These are phyloP conservation scores for Microctonus hyperodae DNA, from an alignment of 2,888 invertebrate species.

Conservation along the genomic window DNA sequence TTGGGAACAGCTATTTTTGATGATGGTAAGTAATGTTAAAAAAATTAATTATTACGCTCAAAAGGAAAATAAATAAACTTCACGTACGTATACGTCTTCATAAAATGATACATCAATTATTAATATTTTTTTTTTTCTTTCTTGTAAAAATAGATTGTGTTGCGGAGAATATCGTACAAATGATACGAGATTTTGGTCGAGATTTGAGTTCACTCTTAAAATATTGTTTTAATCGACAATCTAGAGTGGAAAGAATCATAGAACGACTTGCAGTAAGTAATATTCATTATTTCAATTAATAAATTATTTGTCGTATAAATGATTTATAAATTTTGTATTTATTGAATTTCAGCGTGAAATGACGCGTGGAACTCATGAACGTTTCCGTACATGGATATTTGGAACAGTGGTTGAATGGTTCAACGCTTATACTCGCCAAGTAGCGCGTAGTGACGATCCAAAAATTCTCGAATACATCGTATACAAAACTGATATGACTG, in stretches of 20 bases:
- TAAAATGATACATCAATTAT: too few species aligned
- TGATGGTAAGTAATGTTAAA: background rate
- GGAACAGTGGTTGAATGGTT: conserved; percentile 41
- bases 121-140: background rate
- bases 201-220: conserved; percentile 41
- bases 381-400: conserved; percentile 57
- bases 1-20: background rate
- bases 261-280: conserved; percentile 60
- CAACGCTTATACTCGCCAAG: conserved; percentile 39
- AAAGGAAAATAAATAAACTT: too few species aligned
- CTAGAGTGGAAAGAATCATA: conserved; percentile 60
- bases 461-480: conserved; percentile 48
- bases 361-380: conserved; percentile 28
- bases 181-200: background rate
- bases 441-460: conserved; percentile 42
- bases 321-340: background rate
- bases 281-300: background rate
- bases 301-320: background rate
- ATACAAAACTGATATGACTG: conserved; percentile 32
- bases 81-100: too few species aligned
- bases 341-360: conserved; percentile 7
- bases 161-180: background rate
- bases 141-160: background rate
- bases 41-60: too few species aligned
- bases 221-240: conserved; percentile 51